These are phyloP conservation scores for Sebastes melanostomus DNA, from an alignment of 2,797 vertebrate genomes.

Conservation along the genomic window DNA sequence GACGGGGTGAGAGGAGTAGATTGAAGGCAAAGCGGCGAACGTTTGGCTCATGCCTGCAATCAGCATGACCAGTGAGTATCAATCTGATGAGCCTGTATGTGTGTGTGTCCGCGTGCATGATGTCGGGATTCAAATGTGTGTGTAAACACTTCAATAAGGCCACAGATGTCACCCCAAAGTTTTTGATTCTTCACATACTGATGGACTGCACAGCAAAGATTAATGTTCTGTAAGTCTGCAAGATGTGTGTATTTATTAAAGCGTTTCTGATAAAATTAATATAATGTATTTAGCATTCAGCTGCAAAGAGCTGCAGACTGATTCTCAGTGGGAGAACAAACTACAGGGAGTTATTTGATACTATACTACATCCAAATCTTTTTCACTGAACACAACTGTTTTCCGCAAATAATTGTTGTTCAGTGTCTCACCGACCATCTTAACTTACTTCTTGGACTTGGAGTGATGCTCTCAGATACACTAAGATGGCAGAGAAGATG, in stretches of 20 bases:
- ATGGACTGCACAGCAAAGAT: neutral
- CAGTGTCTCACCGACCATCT: neutral
- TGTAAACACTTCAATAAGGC: neutral
- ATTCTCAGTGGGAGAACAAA: neutral
- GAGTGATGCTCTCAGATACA: neutral
- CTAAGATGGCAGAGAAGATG: neutral
- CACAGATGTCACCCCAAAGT: neutral
- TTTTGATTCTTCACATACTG: neutral
- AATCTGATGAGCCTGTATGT: neutral
- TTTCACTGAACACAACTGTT: neutral
- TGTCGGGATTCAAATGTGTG: neutral
- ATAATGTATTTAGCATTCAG: neutral
- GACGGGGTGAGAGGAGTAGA: conserved; percentile 26
- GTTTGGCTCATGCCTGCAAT: conserved; percentile 26
- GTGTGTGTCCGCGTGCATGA: neutral
- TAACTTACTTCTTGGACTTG: neutral
- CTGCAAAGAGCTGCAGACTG: neutral
- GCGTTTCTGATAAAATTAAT: neutral
- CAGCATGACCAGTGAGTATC: conserved; percentile 61
- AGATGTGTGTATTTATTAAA: neutral
- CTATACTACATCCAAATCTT: neutral
- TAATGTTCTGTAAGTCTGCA: neutral
- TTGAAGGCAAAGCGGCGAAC: conserved; percentile 27
- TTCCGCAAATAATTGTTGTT: neutral
- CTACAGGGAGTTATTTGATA: neutral